Evolutionary conservation across 2,797 vertebrate species (phyloP), one percentile per base, ranked within the genome.

Genomic region (Poeciliopsis gracilis): DNA sequence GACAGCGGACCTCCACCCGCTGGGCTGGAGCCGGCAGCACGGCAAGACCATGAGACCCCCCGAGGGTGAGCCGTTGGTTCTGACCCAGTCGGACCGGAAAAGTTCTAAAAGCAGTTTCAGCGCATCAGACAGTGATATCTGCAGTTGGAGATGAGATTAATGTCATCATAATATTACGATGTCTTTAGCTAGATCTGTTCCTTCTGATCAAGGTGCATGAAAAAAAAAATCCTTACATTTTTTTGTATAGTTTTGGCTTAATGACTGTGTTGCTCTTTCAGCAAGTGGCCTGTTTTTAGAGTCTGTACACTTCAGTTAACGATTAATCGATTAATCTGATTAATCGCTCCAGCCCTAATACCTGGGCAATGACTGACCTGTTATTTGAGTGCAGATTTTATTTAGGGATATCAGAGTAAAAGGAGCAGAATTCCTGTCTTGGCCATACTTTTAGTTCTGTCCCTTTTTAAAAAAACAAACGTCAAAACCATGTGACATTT

Each of bases 21-120:
- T 99, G 13, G 98, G 98, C 81, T 99, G 98, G 98, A 97, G 98
- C 85, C 90, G 95, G 70, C 97, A 98, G 93, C 97, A 99, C 59
- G 94, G 96, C 85, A 98, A 97, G 92, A 88, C 93, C 46, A 96
- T 99, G 82, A 97, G 95, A 92, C 96, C 97, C 63, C 98, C 98
- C 47, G 97, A 98, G 91, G 97, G 98, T 99, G 94, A 94, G 94
- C 18, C 28, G 67, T 16, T 70, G 38, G 12, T 41, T 67, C 66
- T n/a, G 23, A 69, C 20, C n/a, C 66, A n/a, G 38, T 43, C 9
- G 38, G 66, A 69, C 66, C 7, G 11, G 66, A 6, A n/a, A 69
- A n/a, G 23, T 6, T 69, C 23, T 69, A 13, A 66, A 66, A 66
- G 5, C 13, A 23, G 4, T 20, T 63, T 20, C 0, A 9, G 16